A percentile compares a stretch with the other conserved stretches of the same genome.
Evolutionary conservation across 2,888 invertebrate genomes (phyloP).

Genomic region (Lithodes maja): DNA sequence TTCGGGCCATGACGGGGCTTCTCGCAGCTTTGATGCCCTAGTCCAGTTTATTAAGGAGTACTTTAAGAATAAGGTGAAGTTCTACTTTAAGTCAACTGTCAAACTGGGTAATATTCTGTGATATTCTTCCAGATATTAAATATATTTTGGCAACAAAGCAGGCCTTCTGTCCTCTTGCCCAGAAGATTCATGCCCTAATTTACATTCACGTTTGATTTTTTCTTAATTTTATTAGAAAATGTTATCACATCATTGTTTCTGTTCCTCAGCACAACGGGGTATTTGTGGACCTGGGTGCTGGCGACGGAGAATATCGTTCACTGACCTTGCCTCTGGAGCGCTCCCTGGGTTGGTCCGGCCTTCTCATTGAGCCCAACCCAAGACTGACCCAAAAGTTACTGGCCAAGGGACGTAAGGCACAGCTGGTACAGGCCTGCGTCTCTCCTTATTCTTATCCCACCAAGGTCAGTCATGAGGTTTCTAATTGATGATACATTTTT

Average conservation of each 20-base stretch:
- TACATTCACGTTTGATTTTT: too few species aligned
- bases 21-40: slow-evolving; percentile 2
- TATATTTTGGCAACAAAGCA: too few species aligned
- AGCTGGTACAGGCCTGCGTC: slow-evolving; percentile 48
- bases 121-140: too few species aligned
- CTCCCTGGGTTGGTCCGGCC: slow-evolving; percentile 63
- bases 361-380: slow-evolving; percentile 64
- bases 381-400: slow-evolving; percentile 38
- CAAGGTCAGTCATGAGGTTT: slow-evolving; percentile 35
- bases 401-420: slow-evolving; percentile 62
- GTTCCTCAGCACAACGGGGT: slow-evolving; percentile 53
- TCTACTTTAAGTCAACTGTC: too few species aligned
- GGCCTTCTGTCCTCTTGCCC: too few species aligned
- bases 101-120: too few species aligned
- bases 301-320: slow-evolving; percentile 66
- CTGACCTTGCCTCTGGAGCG: slow-evolving; percentile 59
- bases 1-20: slow-evolving; percentile 8
- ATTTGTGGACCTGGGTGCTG: slow-evolving; percentile 65
- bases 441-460: slow-evolving; percentile 67
- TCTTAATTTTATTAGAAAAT: background rate
- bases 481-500: too few species aligned
- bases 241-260: background rate
- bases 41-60: slow-evolving; percentile 42
- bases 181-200: too few species aligned
- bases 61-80: slow-evolving; percentile 57